A percentile compares a stretch with the other conserved stretches of the same genome.
phyloP scores from a whole-genome alignment of 2,888 invertebrate species.

The Phyto melanocephala region DNA sequence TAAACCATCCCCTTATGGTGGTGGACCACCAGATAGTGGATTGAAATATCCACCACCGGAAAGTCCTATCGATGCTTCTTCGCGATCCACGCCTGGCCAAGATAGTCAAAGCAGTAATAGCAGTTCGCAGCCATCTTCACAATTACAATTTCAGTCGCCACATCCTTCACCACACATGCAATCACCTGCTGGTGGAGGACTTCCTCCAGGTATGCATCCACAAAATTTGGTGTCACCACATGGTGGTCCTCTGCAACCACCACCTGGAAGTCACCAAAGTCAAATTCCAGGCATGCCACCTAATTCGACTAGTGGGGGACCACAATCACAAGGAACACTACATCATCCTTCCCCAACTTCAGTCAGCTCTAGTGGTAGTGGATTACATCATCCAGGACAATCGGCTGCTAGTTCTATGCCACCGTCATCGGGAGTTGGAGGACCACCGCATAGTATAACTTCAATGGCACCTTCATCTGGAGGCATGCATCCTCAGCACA shows the following conservation, averaged over 20 bases:
- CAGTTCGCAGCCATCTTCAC: slow-evolving; percentile 76
- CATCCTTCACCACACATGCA: slow-evolving; percentile 78
- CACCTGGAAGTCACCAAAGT: slow-evolving; percentile 59
- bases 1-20: slow-evolving; percentile 76
- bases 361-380: slow-evolving; percentile 41
- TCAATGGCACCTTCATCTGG: slow-evolving; percentile 71
- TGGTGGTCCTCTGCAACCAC: slow-evolving; percentile 69
- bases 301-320: slow-evolving; percentile 67
- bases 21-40: slow-evolving; percentile 66
- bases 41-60: slow-evolving; percentile 74
- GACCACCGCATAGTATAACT: slow-evolving; percentile 73
- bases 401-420: slow-evolving; percentile 79
- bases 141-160: slow-evolving; percentile 77
- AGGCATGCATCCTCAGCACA: slow-evolving; percentile 72
- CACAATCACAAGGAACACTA: slow-evolving; percentile 64
- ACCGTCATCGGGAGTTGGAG: slow-evolving; percentile 72
- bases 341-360: slow-evolving; percentile 70
- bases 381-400: slow-evolving; percentile 73
- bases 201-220: slow-evolving; percentile 77
- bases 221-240: slow-evolving; percentile 77
- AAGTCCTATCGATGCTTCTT: slow-evolving; percentile 78
- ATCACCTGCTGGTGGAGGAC: slow-evolving; percentile 74
- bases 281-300: slow-evolving; percentile 65
- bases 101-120: slow-evolving; percentile 79
- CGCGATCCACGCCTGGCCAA: slow-evolving; percentile 78